phyloP scores from a whole-genome alignment of 2,113 vertebrate species.

The Limanda limanda region DNA sequence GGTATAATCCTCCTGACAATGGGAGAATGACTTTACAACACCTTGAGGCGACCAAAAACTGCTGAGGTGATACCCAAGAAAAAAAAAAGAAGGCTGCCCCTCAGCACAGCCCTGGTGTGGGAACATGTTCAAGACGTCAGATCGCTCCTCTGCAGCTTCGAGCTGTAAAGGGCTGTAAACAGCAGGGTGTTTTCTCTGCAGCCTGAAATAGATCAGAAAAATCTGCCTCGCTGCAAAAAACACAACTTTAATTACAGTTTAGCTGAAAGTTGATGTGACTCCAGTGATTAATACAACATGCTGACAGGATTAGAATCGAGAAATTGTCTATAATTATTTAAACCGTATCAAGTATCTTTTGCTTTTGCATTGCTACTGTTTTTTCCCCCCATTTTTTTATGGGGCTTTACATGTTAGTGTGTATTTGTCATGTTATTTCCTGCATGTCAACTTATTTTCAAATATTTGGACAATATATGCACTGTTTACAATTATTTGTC shows the following conservation, averaged over 20 bases:
- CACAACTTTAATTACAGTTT: not conserved
- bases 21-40: conserved; percentile 53
- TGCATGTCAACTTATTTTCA: no score
- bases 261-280: not conserved
- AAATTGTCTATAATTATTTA: not conserved
- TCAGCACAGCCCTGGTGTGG: conserved; percentile 35
- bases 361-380: no score
- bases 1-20: conserved; percentile 60
- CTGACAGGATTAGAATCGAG: not conserved
- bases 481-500: no score
- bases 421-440: no score
- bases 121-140: conserved; percentile 25
- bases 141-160: conserved; percentile 16
- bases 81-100: conserved; percentile 18
- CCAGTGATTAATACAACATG: no score
- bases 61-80: conserved; percentile 54
- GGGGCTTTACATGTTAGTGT: no score
- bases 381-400: no score
- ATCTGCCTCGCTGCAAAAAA: not conserved
- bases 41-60: conserved; percentile 48
- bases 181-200: conserved; percentile 14
- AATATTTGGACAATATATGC: no score
- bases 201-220: conserved; percentile 18
- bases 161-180: conserved; percentile 9
- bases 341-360: no score